Evolutionary conservation across 2,888 invertebrate species (phyloP), one percentile per base, ranked within the genome.

Genomic region (Agriopis marginaria): DNA sequence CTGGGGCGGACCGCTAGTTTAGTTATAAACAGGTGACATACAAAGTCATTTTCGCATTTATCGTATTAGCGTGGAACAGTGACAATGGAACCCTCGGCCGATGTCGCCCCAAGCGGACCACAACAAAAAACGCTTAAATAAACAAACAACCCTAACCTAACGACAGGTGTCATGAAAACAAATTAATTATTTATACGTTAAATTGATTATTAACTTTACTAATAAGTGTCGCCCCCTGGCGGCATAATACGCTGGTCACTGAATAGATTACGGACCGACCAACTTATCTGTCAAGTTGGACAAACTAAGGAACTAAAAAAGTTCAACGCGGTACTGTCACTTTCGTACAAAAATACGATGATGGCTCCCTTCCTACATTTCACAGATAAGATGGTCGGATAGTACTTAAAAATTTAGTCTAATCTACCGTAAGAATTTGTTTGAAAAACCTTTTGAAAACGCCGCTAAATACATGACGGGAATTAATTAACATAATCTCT

Each of bases 191-290:
- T 68, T 60, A 72, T 71, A 40, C 47, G 70, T 66, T 73, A 76
- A 76, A 76, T 76, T 76, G 76, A 75, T 76, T 76, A 72, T 71
- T 50, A 70, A 68, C 67, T 71, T 50, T 69, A 68, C 67, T 73
- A 76, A 72, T 71, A 70, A 51, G 68, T 62, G 71, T 64, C 71
- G 61, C 64, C 62, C 68, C 54, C 58, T 65, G 40, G 58, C 65
- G 65, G 61, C 39, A 50, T 54, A 50, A 64, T 49, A n/a, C 54
- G 60, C 40, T 40, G 62, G 47, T 62, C 66, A 54, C 70, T 66
- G 63, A 58, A 66, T 66, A 42, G 23, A 63, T 66, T 66, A 56
- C 9, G n/a, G 8, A 62, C 7, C 39, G 7, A n/a, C 10, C 8
- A 6, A 32, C 12, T 14, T 11, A 9, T 10, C 3, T 17, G 14